These are phyloP conservation scores for Lycaena phlaeas DNA, from an alignment of 2,888 invertebrate genomes.

Conservation along the genomic window DNA sequence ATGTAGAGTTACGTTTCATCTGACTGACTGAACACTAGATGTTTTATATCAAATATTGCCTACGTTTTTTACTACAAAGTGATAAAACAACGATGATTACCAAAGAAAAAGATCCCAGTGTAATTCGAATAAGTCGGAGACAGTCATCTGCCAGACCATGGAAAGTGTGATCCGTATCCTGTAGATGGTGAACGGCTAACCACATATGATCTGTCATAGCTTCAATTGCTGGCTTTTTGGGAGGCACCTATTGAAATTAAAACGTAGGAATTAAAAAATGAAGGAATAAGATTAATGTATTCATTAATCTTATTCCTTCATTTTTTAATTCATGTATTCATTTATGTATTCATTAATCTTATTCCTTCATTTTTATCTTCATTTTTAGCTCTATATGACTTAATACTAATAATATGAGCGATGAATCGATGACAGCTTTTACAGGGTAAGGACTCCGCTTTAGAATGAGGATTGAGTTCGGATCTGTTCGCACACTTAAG, in stretches of 20 bases:
- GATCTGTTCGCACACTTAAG: too few species aligned
- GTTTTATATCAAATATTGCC: too few species aligned
- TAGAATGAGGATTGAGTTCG: too few species aligned
- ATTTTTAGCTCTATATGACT: too few species aligned
- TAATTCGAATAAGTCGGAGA: constrained; percentile 67
- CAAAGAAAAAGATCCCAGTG: constrained; percentile 74
- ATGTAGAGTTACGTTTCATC: neutral
- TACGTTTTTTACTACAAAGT: neutral
- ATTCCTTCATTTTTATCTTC: too few species aligned
- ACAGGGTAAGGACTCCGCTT: too few species aligned
- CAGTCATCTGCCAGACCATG: constrained; percentile 66
- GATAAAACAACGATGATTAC: constrained; percentile 37
- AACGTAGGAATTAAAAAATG: neutral
- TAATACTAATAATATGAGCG: too few species aligned
- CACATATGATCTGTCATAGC: constrained; percentile 79
- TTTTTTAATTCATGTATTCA: too few species aligned
- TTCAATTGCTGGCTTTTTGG: constrained; percentile 74
- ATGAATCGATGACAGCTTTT: too few species aligned
- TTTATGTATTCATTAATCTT: too few species aligned
- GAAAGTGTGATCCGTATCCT: constrained; percentile 72
- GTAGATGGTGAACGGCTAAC: constrained; percentile 77
- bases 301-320: too few species aligned
- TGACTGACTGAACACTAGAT: neutral
- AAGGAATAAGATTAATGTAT: too few species aligned
- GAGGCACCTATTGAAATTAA: constrained; percentile 34